Conservation (phyloP, 2,888 invertebrate genomes). For the Hymenopus coronatus region DNA sequence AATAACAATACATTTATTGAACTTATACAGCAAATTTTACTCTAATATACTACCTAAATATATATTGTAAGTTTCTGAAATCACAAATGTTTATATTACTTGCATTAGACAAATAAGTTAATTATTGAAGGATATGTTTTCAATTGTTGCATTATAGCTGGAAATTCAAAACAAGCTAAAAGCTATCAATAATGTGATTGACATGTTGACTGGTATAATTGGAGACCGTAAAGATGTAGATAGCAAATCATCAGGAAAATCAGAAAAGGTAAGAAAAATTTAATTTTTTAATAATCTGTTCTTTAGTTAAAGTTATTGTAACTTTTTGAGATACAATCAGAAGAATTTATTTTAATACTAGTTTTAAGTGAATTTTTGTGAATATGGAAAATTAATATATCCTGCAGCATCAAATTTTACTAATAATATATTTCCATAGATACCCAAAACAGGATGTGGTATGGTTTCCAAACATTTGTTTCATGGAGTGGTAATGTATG, state of each 20-base stretch:
- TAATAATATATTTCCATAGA: not conserved
- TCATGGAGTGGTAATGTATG: not conserved
- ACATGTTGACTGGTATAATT: conserved; percentile 82
- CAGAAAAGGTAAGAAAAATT: conserved; percentile 22
- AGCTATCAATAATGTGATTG: conserved; percentile 82
- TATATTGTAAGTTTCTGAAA: no score
- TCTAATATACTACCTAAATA: no score
- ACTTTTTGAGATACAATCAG: no score
- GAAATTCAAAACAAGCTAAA: conserved; percentile 77
- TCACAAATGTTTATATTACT: not conserved
- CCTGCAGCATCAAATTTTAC: not conserved
- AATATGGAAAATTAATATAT: not conserved
- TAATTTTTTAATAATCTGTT: no score
- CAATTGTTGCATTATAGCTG: conserved; percentile 52
- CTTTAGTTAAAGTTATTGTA: no score
- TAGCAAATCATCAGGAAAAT: conserved; percentile 29
- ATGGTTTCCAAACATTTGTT: not conserved
- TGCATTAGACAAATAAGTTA: not conserved
- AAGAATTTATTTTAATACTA: not conserved
- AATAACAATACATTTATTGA: no score
- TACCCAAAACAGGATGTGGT: not conserved
- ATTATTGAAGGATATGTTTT: conserved; percentile 4
- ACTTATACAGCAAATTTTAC: no score
- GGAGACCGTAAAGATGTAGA: conserved; percentile 56
- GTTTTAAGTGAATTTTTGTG: not conserved